phyloP scores from a whole-genome alignment of 2,797 vertebrate species.

The Vultur gryphus region DNA sequence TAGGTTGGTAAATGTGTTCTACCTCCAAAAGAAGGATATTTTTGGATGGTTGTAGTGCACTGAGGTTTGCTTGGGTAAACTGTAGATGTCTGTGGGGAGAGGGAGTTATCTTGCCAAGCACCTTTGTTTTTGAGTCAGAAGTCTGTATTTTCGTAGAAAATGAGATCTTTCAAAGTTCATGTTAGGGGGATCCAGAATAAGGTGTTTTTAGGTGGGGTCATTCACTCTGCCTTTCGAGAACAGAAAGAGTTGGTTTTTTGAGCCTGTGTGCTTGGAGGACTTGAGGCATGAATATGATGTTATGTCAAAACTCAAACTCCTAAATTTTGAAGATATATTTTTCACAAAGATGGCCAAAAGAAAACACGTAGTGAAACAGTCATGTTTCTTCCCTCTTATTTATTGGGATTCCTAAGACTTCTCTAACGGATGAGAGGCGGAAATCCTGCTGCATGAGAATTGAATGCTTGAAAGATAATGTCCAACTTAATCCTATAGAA shows the following conservation, averaged over 20 bases:
- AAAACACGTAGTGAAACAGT: neutral
- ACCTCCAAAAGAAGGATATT: neutral
- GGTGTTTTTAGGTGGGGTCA: neutral
- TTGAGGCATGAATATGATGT: neutral
- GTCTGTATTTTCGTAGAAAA: neutral
- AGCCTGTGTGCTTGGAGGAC: neutral
- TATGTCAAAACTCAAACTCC: neutral
- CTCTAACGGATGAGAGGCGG: accelerated
- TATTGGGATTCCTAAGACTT: neutral
- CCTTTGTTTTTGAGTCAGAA: neutral
- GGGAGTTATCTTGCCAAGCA: neutral
- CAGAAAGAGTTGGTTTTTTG: neutral
- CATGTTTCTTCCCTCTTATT: neutral
- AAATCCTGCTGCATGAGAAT: neutral
- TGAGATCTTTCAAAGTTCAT: neutral
- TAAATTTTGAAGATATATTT: neutral
- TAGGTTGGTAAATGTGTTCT: neutral
- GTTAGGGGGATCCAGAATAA: neutral
- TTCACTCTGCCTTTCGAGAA: neutral
- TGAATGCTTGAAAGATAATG: neutral
- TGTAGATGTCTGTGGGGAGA: neutral
- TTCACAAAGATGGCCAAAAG: neutral
- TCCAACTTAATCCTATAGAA: neutral
- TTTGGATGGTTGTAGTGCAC: neutral
- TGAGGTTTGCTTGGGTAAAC: neutral